Evolutionary conservation across 2,113 vertebrate genomes (phyloP).

Genomic region (Ahaetulla prasina): DNA sequence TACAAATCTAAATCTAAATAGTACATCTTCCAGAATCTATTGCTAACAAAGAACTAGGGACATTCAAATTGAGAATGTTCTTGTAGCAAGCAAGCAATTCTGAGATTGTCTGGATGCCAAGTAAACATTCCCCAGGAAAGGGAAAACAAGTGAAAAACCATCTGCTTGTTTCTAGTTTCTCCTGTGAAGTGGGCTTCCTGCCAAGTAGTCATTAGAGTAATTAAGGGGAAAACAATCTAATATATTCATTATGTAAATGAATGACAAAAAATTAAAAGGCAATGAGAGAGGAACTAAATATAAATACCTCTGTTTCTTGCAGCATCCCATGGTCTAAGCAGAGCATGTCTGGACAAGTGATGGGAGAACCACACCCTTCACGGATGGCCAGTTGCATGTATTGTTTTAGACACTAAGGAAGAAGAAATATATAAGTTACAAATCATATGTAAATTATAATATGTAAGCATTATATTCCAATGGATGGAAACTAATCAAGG

Average conservation of each 20-base stretch:
- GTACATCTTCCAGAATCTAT: constrained; percentile 16
- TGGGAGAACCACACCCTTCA: constrained; percentile 86
- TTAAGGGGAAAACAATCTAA: constrained; percentile 35
- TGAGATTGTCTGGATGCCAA: constrained; percentile 33
- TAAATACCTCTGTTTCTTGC: constrained; percentile 87
- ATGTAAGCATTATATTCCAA: not conserved
- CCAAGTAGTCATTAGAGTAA: constrained; percentile 51
- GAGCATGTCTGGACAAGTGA: constrained; percentile 89
- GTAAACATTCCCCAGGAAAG: constrained; percentile 44
- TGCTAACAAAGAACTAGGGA: constrained; percentile 20
- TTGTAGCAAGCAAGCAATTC: constrained; percentile 26
- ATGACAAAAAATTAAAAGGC: not conserved
- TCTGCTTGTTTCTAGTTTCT: constrained; percentile 44
- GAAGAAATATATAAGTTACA: constrained; percentile 43
- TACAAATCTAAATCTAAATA: constrained; percentile 1
- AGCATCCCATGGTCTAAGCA: constrained; percentile 80
- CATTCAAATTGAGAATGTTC: constrained; percentile 32
- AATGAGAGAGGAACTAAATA: not conserved
- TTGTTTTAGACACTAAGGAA: constrained; percentile 85
- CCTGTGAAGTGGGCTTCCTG: constrained; percentile 44
- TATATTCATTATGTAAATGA: constrained; percentile 27
- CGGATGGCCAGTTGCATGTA: constrained; percentile 85
- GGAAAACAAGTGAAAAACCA: constrained; percentile 42
- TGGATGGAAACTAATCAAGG: not conserved
- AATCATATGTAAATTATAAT: not conserved